phyloP scores from a whole-genome alignment of 1,140 invertebrate genomes.

The Scaptomyza graminum region DNA sequence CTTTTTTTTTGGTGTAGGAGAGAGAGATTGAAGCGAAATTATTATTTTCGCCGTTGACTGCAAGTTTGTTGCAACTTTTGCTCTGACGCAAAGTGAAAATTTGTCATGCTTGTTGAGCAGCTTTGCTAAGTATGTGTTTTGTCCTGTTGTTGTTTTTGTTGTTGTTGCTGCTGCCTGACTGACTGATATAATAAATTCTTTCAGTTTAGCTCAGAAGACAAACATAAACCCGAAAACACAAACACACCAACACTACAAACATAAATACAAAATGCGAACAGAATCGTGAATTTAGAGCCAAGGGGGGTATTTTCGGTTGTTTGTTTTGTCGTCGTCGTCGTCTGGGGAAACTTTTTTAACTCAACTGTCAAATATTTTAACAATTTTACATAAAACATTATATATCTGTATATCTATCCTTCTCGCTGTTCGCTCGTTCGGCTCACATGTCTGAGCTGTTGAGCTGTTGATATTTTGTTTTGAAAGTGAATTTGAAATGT shows the following conservation, averaged over 20 bases:
- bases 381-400: slow-evolving; percentile 80
- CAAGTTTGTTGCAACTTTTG: slow-evolving; percentile 75
- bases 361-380: slow-evolving; percentile 77
- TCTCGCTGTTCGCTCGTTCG: background rate
- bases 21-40: slow-evolving; percentile 49
- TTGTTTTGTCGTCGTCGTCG: slow-evolving; percentile 10
- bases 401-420: background rate
- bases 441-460: slow-evolving; percentile 37
- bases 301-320: slow-evolving; percentile 1
- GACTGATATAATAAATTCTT: slow-evolving; percentile 76
- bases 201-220: slow-evolving; percentile 65
- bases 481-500: slow-evolving; percentile 63
- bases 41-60: slow-evolving; percentile 69
- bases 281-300: slow-evolving; percentile 2
- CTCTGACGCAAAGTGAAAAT: slow-evolving; percentile 74
- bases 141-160: too few species aligned
- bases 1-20: slow-evolving; percentile 40
- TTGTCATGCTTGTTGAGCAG: slow-evolving; percentile 75
- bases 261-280: slow-evolving; percentile 66
- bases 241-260: slow-evolving; percentile 50
- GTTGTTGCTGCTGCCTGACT: slow-evolving; percentile 7
- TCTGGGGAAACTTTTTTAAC: slow-evolving; percentile 70
- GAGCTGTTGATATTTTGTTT: slow-evolving; percentile 20
- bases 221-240: slow-evolving; percentile 57
- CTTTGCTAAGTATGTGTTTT: slow-evolving; percentile 44